These are phyloP conservation scores for Zootermopsis nevadensis DNA, from an alignment of 2,888 invertebrate genomes.

Conservation along the genomic window DNA sequence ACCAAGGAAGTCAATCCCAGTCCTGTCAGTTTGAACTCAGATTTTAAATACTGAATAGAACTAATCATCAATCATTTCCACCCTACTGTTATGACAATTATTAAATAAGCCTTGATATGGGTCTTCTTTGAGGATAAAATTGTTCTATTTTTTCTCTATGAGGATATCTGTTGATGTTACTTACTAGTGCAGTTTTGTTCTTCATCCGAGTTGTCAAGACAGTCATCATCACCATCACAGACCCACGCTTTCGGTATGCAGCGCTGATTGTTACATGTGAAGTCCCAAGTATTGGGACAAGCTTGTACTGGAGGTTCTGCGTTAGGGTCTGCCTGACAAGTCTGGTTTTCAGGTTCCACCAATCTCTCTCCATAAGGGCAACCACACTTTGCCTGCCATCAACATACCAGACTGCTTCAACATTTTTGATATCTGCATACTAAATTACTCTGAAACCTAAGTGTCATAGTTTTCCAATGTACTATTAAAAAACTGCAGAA, in stretches of 20 bases:
- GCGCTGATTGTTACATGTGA: conserved; percentile 82
- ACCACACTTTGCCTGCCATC: conserved; percentile 71
- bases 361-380: conserved; percentile 94
- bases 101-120: too few relatives aligned
- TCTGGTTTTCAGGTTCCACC: conserved; percentile 70
- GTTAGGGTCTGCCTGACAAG: conserved; percentile 83
- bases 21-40: too few relatives aligned
- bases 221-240: conserved; percentile 96
- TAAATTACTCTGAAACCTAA: too few relatives aligned
- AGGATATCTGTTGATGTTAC: conserved; percentile 58
- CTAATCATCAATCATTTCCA: too few relatives aligned
- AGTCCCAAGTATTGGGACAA: conserved; percentile 93
- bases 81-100: too few relatives aligned
- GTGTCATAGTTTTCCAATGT: too few relatives aligned
- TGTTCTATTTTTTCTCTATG: too few relatives aligned
- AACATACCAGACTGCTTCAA: conserved; percentile 8
- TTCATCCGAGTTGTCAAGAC: conserved; percentile 95
- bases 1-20: too few relatives aligned
- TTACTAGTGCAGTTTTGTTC: conserved; percentile 93
- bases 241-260: conserved; percentile 96
- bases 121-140: too few relatives aligned
- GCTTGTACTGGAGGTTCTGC: conserved; percentile 89
- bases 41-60: too few relatives aligned
- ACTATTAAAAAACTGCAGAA: too few relatives aligned
- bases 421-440: too few relatives aligned